Percentiles rank a stretch among this genome's conserved stretches.
phyloP scores from a whole-genome alignment of 2,888 invertebrate genomes.

The Luperina testacea region DNA sequence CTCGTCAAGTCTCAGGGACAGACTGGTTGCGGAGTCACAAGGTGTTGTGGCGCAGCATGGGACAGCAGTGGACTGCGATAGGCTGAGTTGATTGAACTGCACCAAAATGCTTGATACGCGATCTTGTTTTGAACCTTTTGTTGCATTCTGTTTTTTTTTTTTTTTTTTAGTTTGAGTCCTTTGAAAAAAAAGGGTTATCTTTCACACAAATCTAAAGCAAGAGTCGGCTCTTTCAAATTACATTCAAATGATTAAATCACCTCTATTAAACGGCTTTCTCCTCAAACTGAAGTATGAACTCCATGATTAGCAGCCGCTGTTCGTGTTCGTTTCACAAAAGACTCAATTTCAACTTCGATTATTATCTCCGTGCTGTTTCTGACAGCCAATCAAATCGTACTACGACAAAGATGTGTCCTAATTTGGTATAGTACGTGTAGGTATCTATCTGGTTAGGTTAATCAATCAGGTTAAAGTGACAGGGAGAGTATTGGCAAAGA shows the following conservation, averaged over 20 bases:
- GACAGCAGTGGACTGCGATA: background rate
- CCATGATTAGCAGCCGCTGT: constrained; percentile 39
- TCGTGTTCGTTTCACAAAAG: constrained; percentile 51
- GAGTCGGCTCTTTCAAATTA: background rate
- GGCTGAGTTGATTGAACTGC: background rate
- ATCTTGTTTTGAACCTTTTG: no score
- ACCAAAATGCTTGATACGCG: background rate
- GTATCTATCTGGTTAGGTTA: background rate
- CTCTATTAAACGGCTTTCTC: constrained; percentile 15
- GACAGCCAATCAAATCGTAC: constrained; percentile 51
- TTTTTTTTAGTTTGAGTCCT: background rate
- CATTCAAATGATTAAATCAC: background rate
- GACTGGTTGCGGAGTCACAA: background rate
- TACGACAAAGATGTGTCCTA: constrained; percentile 28
- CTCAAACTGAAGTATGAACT: constrained; percentile 37
- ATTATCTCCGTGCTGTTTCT: constrained; percentile 50
- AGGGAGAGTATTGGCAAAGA: no score
- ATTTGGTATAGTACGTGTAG: constrained; percentile 1
- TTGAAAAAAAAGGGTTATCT: no score
- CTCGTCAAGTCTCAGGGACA: background rate
- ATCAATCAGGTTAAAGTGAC: background rate
- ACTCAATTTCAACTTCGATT: constrained; percentile 58
- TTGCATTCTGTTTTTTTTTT: background rate
- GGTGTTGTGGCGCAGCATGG: no score
- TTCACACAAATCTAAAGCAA: background rate